phyloP scores from a whole-genome alignment of 2,888 invertebrate genomes.

The Periphyllus acericola region DNA sequence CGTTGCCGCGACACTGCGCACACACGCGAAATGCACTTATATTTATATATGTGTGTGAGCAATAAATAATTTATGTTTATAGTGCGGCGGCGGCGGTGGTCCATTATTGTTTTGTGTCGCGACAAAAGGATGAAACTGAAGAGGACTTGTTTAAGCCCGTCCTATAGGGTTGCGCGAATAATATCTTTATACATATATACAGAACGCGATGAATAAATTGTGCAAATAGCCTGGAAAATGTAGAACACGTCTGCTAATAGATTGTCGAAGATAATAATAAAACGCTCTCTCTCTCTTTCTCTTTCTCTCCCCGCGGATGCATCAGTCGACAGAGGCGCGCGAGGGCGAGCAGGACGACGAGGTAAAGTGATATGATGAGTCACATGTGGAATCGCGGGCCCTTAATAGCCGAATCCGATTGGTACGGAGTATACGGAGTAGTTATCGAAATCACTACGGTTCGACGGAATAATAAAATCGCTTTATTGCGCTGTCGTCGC shows the following conservation, averaged over 20 bases:
- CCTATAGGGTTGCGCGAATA: not conserved
- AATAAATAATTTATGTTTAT: slow-evolving; percentile 59
- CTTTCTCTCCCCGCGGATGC: not conserved
- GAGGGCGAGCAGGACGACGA: not conserved
- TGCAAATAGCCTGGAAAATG: slow-evolving; percentile 57
- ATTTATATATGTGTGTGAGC: not conserved
- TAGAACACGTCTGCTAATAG: slow-evolving; percentile 61
- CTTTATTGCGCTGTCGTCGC: slow-evolving; percentile 20
- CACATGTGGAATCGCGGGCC: slow-evolving; percentile 29
- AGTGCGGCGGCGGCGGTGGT: slow-evolving; percentile 52
- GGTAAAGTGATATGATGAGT: slow-evolving; percentile 30
- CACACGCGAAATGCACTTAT: not conserved
- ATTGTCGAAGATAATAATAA: slow-evolving; percentile 49
- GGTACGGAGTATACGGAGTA: too few relatives aligned
- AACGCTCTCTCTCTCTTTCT: not conserved
- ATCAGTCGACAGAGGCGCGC: not conserved
- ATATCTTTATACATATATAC: too few relatives aligned
- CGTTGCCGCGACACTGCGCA: not conserved
- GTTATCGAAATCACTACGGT: slow-evolving; percentile 29
- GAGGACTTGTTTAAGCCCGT: slow-evolving; percentile 42
- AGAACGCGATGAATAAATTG: slow-evolving; percentile 56
- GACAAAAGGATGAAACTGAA: slow-evolving; percentile 35
- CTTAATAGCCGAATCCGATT: slow-evolving; percentile 19
- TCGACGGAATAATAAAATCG: slow-evolving; percentile 28
- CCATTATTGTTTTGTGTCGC: slow-evolving; percentile 57